Conservation (phyloP, 1,140 invertebrate genomes). For the Rhynchophorus ferrugineus region DNA sequence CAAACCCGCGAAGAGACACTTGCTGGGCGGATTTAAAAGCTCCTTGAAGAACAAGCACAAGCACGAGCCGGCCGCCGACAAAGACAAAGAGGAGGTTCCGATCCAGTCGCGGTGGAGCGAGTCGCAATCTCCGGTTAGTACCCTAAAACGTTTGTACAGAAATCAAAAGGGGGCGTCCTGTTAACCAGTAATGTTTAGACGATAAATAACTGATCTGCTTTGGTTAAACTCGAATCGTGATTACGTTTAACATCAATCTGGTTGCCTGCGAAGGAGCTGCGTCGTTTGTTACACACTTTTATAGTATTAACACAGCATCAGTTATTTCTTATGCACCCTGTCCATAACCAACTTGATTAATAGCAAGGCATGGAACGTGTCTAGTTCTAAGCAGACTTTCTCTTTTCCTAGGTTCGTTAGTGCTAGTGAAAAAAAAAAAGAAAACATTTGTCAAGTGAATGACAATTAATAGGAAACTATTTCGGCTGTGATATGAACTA, state of each 20-base stretch:
- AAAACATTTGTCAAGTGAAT: not conserved
- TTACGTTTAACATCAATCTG: not conserved
- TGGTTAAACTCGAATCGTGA: not conserved
- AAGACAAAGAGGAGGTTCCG: conserved; percentile 30
- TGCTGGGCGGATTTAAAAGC: conserved; percentile 36
- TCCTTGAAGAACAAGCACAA: conserved; percentile 37
- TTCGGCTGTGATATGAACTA: not conserved
- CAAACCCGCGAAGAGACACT: conserved; percentile 25
- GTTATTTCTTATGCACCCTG: no score
- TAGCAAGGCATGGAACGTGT: no score
- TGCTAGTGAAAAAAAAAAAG: not conserved
- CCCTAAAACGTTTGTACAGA: not conserved
- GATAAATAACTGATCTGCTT: not conserved
- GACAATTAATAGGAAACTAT: not conserved
- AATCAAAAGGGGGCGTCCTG: no score
- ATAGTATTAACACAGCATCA: no score
- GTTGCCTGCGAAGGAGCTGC: no score
- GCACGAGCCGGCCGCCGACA: conserved; percentile 32
- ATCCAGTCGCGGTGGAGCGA: conserved; percentile 38
- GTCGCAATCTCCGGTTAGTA: conserved; percentile 35
- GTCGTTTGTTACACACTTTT: no score
- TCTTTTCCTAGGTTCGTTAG: conserved; percentile 18
- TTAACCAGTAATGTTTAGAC: no score
- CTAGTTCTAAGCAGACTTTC: no score
- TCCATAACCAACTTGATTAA: no score